A percentile compares a stretch with the other conserved stretches of the same genome.
Evolutionary conservation across 2,113 vertebrate species (phyloP).

Genomic region (Mus pahari): DNA sequence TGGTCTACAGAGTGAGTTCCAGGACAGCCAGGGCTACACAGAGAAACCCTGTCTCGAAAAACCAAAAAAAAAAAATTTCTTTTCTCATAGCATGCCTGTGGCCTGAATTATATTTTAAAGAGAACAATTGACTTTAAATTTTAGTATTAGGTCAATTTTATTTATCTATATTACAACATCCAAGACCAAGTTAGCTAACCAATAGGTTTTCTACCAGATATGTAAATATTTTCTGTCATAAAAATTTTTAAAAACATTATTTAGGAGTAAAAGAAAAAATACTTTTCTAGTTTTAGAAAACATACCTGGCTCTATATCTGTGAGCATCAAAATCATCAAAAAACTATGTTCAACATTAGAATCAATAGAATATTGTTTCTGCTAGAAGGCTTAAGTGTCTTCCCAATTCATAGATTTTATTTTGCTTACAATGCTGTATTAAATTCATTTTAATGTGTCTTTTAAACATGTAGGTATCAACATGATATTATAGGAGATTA

Average conservation of each 20-base stretch:
- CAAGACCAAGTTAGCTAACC: background rate
- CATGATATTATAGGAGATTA: background rate
- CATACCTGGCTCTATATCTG: background rate
- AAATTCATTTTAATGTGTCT: background rate
- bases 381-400: background rate
- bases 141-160: background rate
- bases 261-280: background rate
- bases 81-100: background rate
- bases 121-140: background rate
- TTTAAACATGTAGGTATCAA: background rate
- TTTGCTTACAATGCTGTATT: background rate
- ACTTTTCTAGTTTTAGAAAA: conserved; percentile 13
- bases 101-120: background rate
- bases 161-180: background rate
- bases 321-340: background rate
- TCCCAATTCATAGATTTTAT: background rate
- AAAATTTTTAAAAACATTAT: background rate
- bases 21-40: too few species aligned
- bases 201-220: background rate
- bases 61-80: too few species aligned
- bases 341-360: background rate
- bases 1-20: too few species aligned
- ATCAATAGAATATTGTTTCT: background rate
- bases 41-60: too few species aligned
- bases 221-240: background rate